Percentiles rank a stretch among this genome's conserved stretches.
These are phyloP conservation scores for Labeo calbasu DNA, from an alignment of 2,797 vertebrate genomes.

Conservation along the genomic window DNA sequence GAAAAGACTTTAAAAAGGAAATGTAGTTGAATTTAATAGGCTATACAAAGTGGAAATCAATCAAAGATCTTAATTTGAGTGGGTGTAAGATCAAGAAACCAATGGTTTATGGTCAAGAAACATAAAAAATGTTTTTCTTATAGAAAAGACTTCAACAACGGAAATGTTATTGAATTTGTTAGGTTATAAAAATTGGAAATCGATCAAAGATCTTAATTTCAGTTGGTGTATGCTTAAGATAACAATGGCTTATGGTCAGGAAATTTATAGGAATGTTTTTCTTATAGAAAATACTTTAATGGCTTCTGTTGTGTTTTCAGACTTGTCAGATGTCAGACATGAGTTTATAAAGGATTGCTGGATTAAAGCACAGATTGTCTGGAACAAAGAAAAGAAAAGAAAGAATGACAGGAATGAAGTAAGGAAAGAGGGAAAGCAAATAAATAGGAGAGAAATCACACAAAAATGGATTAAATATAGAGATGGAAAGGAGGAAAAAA, in stretches of 20 bases:
- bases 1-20: too few relatives aligned
- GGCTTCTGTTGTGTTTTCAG: conserved; percentile 5
- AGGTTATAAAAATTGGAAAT: not conserved
- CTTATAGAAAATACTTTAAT: not conserved
- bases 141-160: not conserved
- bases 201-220: not conserved
- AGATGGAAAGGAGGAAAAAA: not conserved
- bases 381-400: not conserved
- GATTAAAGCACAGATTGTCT: conserved; percentile 49
- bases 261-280: not conserved
- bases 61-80: not conserved
- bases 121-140: not conserved
- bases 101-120: not conserved
- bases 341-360: conserved; percentile 34
- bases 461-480: not conserved
- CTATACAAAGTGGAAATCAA: not conserved
- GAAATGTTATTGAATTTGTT: too few relatives aligned
- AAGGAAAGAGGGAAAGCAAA: not conserved
- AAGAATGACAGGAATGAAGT: not conserved
- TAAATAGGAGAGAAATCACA: not conserved
- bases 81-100: not conserved
- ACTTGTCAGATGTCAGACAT: conserved; percentile 42
- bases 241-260: not conserved
- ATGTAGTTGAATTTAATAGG: too few relatives aligned
- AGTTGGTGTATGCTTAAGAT: not conserved